Evolutionary conservation across 2,888 invertebrate species (phyloP).

Genomic region (Leucozona laternaria): DNA sequence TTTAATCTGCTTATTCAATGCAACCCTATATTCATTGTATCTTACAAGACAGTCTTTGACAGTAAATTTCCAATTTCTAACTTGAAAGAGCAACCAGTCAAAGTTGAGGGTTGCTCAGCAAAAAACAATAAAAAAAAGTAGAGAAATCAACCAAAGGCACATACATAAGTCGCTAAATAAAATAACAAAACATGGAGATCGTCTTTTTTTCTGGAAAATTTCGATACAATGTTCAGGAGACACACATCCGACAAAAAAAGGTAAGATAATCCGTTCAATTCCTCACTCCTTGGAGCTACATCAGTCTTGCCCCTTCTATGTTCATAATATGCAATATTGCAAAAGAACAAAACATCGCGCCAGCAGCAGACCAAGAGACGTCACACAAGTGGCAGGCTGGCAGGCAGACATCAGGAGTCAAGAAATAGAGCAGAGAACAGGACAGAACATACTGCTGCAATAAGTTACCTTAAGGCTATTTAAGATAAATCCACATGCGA

Average conservation of each 20-base stretch:
- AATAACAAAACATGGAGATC: constrained; percentile 58
- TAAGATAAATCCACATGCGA: constrained; percentile 74
- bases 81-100: constrained; percentile 41
- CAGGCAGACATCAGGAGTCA: constrained; percentile 54
- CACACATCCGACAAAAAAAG: constrained; percentile 46
- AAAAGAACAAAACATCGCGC: constrained; percentile 60
- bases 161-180: constrained; percentile 60
- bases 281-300: constrained; percentile 45
- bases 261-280: constrained; percentile 76
- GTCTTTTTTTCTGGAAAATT: constrained; percentile 51
- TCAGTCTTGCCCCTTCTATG: neutral
- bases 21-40: constrained; percentile 13
- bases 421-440: constrained; percentile 47
- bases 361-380: constrained; percentile 62
- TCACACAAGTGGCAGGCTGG: constrained; percentile 70
- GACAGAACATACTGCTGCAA: constrained; percentile 73
- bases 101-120: constrained; percentile 39
- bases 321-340: constrained; percentile 58
- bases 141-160: constrained; percentile 54
- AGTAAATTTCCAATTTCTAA: constrained; percentile 65
- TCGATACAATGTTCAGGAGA: constrained; percentile 61
- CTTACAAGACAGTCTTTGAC: constrained; percentile 43
- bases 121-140: constrained; percentile 1
- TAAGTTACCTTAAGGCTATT: constrained; percentile 76
- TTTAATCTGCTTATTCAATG: constrained; percentile 70